A percentile compares a stretch with the other conserved stretches of the same genome.
Evolutionary conservation across 2,113 vertebrate genomes (phyloP).

Genomic region (Pandion haliaetus): DNA sequence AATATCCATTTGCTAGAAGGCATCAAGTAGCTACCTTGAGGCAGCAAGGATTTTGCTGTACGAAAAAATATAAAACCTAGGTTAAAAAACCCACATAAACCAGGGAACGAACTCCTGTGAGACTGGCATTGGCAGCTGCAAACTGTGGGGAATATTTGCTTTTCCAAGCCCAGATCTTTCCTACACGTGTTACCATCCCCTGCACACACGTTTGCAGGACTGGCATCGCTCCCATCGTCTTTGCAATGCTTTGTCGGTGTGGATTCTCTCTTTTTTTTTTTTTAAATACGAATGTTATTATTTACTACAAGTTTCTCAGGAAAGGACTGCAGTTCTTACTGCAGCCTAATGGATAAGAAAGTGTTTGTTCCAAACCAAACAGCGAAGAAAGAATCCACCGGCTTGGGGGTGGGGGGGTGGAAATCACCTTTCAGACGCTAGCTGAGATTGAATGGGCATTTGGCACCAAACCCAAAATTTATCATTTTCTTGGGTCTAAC

Average conservation of each 20-base stretch:
- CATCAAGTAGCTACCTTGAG: background rate
- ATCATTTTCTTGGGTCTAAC: background rate
- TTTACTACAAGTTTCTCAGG: background rate
- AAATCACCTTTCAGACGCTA: background rate
- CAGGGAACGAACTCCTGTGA: background rate
- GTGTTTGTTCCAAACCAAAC: background rate
- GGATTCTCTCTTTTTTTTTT: background rate
- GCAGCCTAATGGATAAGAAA: background rate
- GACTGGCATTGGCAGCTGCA: background rate
- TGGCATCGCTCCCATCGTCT: background rate
- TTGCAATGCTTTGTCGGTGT: background rate
- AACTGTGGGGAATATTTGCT: background rate
- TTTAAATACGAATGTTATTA: background rate
- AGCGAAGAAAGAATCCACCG: background rate
- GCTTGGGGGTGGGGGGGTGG: background rate
- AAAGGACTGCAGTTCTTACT: constrained; percentile 7
- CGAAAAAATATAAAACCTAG: background rate
- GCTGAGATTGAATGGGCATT: background rate
- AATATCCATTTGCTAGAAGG: background rate
- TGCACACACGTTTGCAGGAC: background rate
- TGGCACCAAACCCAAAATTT: background rate
- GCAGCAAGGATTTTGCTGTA: background rate
- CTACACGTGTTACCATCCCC: background rate
- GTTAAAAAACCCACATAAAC: background rate
- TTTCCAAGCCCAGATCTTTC: background rate